Conservation (phyloP, 2,797 vertebrate species). For the Anguilla megastoma region DNA sequence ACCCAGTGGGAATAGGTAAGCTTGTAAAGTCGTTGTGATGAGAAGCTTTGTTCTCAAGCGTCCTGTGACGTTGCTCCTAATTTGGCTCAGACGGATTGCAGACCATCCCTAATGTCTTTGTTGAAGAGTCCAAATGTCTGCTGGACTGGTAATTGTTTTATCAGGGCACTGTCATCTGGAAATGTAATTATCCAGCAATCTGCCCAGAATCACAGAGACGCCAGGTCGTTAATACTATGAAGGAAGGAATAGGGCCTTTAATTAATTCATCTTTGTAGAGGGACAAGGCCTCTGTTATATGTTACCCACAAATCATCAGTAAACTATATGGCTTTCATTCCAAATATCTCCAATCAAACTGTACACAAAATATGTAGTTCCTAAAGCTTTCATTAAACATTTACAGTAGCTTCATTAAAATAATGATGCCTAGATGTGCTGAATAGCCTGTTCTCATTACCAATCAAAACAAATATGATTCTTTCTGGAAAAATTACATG, state of each 20-base stretch:
- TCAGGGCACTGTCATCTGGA: constrained; percentile 46
- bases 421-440: background rate
- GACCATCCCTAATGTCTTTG: constrained; percentile 26
- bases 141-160: constrained; percentile 47
- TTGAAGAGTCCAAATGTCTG: constrained; percentile 43
- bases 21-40: background rate
- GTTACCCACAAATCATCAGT: background rate
- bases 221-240: constrained; percentile 33
- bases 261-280: constrained; percentile 32
- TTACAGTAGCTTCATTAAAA: background rate
- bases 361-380: background rate
- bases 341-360: background rate
- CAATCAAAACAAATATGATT: background rate
- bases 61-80: constrained; percentile 36
- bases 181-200: constrained; percentile 38
- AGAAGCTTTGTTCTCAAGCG: constrained; percentile 5
- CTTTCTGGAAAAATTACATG: background rate
- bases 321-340: background rate
- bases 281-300: background rate
- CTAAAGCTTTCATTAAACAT: background rate
- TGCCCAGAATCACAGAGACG: constrained; percentile 31
- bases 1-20: constrained; percentile 12
- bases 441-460: background rate
- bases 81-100: constrained; percentile 46
- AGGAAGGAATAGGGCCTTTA: constrained; percentile 27